Evolutionary conservation across 2,888 invertebrate genomes (phyloP).

Genomic region (Zootermopsis nevadensis): DNA sequence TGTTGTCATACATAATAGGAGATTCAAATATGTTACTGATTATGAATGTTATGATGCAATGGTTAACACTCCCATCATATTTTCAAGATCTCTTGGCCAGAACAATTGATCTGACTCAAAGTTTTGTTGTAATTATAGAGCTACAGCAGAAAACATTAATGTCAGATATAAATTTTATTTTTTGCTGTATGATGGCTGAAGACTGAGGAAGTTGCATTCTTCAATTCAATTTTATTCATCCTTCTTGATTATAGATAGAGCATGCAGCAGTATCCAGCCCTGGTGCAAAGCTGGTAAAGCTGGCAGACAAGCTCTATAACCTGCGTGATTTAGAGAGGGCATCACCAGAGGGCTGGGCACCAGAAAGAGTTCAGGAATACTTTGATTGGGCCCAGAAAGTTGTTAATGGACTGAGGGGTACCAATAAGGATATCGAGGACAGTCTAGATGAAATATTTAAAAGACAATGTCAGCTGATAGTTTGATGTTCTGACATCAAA

Average conservation of each 20-base stretch:
- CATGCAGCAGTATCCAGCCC: slow-evolving; percentile 68
- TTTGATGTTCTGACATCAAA: not conserved
- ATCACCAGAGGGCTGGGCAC: slow-evolving; percentile 71
- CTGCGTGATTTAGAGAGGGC: slow-evolving; percentile 74
- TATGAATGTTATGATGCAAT: no score
- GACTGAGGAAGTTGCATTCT: no score
- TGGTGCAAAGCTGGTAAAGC: slow-evolving; percentile 79
- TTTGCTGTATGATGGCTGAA: no score
- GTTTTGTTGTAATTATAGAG: no score
- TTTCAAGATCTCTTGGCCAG: no score
- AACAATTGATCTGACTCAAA: no score
- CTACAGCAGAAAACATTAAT: no score
- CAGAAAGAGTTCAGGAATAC: slow-evolving; percentile 70
- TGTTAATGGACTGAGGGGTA: slow-evolving; percentile 73
- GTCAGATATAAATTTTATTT: no score
- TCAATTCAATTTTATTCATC: slow-evolving; percentile 34
- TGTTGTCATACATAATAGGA: no score
- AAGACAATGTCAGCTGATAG: slow-evolving; percentile 52
- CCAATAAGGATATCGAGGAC: slow-evolving; percentile 70
- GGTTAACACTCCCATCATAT: no score
- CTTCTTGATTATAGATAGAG: slow-evolving; percentile 62
- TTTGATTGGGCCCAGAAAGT: slow-evolving; percentile 78
- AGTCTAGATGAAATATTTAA: slow-evolving; percentile 68
- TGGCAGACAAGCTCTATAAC: slow-evolving; percentile 88
- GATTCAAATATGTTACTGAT: no score